Conservation (phyloP, 2,113 vertebrate species). For the Sapayoa aenigma region DNA sequence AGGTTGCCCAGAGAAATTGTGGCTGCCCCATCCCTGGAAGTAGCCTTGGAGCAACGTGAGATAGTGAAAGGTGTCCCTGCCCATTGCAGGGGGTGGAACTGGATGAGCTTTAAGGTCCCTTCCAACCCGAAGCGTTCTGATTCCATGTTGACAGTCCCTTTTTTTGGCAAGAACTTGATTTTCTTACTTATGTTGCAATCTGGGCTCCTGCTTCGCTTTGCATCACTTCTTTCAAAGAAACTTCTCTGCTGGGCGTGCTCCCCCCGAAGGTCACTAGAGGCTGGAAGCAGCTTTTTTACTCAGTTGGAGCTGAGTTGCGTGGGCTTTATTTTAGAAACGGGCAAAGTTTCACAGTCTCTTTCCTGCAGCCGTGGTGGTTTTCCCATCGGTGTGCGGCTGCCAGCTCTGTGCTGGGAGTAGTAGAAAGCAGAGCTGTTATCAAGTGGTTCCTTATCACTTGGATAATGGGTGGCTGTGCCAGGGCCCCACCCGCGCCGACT, state of each 20-base stretch:
- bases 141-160: background rate
- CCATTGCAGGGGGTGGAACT: background rate
- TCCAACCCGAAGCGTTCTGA: background rate
- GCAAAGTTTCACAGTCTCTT: background rate
- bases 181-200: background rate
- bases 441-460: background rate
- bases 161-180: background rate
- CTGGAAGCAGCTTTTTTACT: background rate
- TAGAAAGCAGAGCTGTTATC: background rate
- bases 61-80: background rate
- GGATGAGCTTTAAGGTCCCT: background rate
- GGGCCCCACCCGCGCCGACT: background rate
- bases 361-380: background rate
- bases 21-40: background rate
- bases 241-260: background rate
- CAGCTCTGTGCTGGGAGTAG: background rate
- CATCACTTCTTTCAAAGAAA: background rate
- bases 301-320: background rate
- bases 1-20: background rate
- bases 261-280: background rate
- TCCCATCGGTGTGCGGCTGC: background rate
- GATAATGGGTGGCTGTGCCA: background rate
- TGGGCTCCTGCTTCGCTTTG: background rate
- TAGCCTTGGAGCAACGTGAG: accelerated
- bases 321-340: background rate